phyloP scores from a whole-genome alignment of 2,797 vertebrate species.

The Falco berigora region DNA sequence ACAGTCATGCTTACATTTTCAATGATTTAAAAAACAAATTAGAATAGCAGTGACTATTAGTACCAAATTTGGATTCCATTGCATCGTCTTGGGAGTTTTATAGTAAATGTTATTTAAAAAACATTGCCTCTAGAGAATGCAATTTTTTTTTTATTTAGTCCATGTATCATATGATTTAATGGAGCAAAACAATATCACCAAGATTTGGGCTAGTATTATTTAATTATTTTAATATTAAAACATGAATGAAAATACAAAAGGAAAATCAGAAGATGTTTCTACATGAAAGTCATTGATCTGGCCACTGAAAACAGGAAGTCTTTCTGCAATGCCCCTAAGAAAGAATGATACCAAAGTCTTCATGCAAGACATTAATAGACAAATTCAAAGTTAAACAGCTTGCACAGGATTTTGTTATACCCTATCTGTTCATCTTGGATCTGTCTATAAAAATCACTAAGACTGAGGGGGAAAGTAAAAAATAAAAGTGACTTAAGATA shows the following conservation, averaged over 20 bases:
- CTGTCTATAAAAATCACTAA: background rate
- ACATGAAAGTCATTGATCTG: background rate
- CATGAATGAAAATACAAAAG: background rate
- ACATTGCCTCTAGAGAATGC: background rate
- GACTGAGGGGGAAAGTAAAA: background rate
- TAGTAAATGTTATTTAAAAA: background rate
- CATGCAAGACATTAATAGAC: background rate
- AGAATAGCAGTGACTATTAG: background rate
- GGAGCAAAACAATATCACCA: background rate
- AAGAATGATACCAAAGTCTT: background rate
- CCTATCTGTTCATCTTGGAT: background rate
- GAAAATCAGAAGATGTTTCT: background rate
- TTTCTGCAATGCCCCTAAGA: background rate
- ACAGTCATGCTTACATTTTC: background rate
- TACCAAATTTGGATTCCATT: background rate
- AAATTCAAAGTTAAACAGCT: background rate
- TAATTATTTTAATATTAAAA: background rate
- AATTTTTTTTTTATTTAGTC: background rate
- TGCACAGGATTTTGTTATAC: background rate
- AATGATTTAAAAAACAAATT: background rate
- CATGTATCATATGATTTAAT: background rate
- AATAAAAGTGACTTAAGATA: background rate
- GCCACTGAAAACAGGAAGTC: background rate
- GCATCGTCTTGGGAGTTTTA: background rate
- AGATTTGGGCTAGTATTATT: background rate